phyloP scores from a whole-genome alignment of 2,888 invertebrate genomes.

The Drosophila multiciliata region DNA sequence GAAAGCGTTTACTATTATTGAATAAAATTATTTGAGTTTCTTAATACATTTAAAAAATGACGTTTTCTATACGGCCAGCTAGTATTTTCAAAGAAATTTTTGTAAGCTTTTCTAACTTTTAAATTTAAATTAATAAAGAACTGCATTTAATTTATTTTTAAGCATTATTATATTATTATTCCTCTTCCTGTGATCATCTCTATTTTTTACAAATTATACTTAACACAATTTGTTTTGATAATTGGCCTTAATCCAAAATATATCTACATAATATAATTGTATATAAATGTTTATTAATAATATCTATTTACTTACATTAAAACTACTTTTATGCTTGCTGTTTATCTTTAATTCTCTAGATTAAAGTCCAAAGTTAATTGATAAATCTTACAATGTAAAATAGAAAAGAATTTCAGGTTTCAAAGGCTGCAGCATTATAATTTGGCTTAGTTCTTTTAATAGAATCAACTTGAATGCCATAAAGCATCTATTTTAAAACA shows the following conservation, averaged over 20 bases:
- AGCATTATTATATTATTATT: background rate
- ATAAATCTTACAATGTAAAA: background rate
- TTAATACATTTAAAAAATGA: background rate
- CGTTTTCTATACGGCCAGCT: background rate
- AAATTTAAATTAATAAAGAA: background rate
- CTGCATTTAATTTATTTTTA: background rate
- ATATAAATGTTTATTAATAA: background rate
- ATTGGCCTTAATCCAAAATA: no score
- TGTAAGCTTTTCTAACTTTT: background rate
- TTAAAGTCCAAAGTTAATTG: background rate
- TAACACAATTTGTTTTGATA: background rate
- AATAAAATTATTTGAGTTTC: background rate
- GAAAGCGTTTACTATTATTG: background rate
- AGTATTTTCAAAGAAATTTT: background rate
- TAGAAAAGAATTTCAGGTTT: background rate
- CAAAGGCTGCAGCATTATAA: background rate
- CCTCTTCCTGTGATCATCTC: background rate
- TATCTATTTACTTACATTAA: background rate
- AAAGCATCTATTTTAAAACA: constrained; percentile 23
- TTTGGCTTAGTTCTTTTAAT: constrained; percentile 5
- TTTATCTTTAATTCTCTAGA: no score
- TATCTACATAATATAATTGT: no score
- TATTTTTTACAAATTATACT: background rate
- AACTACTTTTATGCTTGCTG: background rate
- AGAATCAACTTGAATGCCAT: constrained; percentile 4